Evolutionary conservation across 2,797 vertebrate genomes (phyloP).

Genomic region (Phalanger gymnotis): DNA sequence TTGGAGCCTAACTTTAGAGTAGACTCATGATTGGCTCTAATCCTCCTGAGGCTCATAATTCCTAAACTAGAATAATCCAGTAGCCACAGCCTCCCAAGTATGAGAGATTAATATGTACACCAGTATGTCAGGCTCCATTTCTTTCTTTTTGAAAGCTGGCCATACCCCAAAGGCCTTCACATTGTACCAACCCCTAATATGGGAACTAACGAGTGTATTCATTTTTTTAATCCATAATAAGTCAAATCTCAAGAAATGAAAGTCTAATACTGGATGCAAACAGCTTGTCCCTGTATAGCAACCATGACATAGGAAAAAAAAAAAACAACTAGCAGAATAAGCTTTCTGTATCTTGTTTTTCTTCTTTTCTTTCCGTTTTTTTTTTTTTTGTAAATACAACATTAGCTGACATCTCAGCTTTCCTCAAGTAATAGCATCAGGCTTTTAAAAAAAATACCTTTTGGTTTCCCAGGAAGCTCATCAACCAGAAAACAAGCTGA

Average conservation of each 20-base stretch:
- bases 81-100: background rate
- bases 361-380: background rate
- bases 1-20: background rate
- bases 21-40: background rate
- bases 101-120: background rate
- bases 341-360: background rate
- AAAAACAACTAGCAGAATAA: conserved; percentile 26
- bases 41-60: background rate
- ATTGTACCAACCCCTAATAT: background rate
- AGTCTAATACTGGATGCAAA: background rate
- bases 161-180: background rate
- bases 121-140: background rate
- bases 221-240: background rate
- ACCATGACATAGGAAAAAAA: conserved; percentile 20
- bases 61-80: background rate
- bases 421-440: background rate
- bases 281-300: background rate
- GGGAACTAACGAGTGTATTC: background rate
- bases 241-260: background rate
- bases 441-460: background rate
- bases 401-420: conserved; percentile 58
- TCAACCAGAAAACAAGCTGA: background rate
- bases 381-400: conserved; percentile 39
- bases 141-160: background rate
- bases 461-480: conserved; percentile 4